These are phyloP conservation scores for Diachasmimorpha longicaudata DNA, from an alignment of 1,140 invertebrate genomes.

Conservation along the genomic window DNA sequence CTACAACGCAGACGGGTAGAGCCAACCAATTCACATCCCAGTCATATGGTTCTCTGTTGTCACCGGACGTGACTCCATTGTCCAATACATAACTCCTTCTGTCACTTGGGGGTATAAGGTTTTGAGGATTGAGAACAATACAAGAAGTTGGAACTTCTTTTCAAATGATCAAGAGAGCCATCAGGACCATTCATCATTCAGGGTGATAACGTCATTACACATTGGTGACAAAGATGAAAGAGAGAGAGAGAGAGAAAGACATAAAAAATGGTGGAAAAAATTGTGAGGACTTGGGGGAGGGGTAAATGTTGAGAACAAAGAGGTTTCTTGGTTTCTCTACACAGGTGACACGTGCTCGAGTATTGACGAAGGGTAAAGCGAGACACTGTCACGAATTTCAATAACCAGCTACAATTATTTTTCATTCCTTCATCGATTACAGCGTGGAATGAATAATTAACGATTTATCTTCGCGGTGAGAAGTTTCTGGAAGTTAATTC, in stretches of 20 bases:
- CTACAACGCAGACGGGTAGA: not conserved
- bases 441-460: too few species aligned
- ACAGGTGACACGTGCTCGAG: too few species aligned
- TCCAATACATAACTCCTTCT: not conserved
- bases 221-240: not conserved
- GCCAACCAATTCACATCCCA: constrained; percentile 1
- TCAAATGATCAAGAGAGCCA: not conserved
- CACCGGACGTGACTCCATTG: constrained; percentile 17
- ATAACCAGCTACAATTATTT: too few species aligned
- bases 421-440: too few species aligned
- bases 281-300: not conserved
- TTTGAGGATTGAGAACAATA: not conserved
- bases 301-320: too few species aligned
- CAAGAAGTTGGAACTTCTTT: not conserved
- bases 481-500: too few species aligned
- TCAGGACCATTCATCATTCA: not conserved
- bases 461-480: too few species aligned
- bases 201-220: not conserved
- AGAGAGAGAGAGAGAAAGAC: not conserved
- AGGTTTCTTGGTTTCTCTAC: too few species aligned
- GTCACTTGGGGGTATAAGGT: not conserved
- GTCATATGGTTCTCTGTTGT: constrained; percentile 1
- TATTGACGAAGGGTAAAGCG: too few species aligned
- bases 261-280: not conserved
- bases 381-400: too few species aligned